phyloP scores from a whole-genome alignment of 2,888 invertebrate species.

The Athalia rosae region DNA sequence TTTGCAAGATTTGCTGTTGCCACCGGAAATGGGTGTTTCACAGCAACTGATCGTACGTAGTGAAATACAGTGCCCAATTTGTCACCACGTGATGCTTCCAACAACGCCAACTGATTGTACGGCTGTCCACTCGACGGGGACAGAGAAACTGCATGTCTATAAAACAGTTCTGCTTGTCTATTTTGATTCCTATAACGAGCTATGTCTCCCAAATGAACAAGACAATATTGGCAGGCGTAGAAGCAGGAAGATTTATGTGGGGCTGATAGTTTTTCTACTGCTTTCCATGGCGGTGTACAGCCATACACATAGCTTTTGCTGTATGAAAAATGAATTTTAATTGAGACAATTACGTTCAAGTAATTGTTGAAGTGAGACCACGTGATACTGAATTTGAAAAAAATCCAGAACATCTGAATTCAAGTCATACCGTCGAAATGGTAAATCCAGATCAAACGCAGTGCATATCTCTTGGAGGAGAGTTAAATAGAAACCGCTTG shows the following conservation, averaged over 20 bases:
- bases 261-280: conserved; percentile 67
- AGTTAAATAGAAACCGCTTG: conserved; percentile 89
- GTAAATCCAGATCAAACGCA: conserved; percentile 86
- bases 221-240: conserved; percentile 91
- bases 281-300: conserved; percentile 71
- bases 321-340: conserved; percentile 38
- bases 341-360: not conserved
- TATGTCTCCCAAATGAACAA: conserved; percentile 91
- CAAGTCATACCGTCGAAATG: conserved; percentile 77
- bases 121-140: conserved; percentile 90
- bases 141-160: conserved; percentile 85
- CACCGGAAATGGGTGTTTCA: conserved; percentile 90
- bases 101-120: conserved; percentile 90
- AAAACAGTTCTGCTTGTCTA: conserved; percentile 89
- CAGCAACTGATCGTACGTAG: conserved; percentile 88
- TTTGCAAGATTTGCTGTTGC: conserved; percentile 87
- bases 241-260: conserved; percentile 84
- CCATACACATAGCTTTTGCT: conserved; percentile 75
- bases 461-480: conserved; percentile 88
- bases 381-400: not conserved
- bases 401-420: not conserved
- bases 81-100: conserved; percentile 88
- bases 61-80: conserved; percentile 89
- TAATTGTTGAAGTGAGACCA: not conserved
- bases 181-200: conserved; percentile 89